These are phyloP conservation scores for Typhlichthys subterraneus DNA, from an alignment of 2,797 vertebrate genomes.

Conservation along the genomic window DNA sequence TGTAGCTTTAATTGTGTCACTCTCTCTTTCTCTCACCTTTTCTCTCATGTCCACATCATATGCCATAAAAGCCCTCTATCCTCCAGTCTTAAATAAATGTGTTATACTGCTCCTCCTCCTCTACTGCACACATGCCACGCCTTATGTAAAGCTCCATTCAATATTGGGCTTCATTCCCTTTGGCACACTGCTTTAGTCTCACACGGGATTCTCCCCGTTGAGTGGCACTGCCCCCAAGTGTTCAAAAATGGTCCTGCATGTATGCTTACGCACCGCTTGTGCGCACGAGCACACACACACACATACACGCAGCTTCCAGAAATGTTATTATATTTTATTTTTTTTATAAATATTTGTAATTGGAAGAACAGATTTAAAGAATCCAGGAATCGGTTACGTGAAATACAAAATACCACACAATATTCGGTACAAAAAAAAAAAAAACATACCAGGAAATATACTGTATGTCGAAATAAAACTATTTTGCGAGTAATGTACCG, in stretches of 20 bases:
- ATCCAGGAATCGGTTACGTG: not conserved
- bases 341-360: not conserved
- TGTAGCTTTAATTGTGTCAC: no score
- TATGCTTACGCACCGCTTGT: no score
- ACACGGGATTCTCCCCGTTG: slow-evolving; percentile 20
- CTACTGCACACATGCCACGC: slow-evolving; percentile 8
- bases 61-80: slow-evolving; percentile 5
- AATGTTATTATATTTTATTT: not conserved
- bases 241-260: slow-evolving; percentile 43
- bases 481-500: no score
- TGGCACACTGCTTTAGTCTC: slow-evolving; percentile 8
- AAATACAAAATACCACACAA: not conserved
- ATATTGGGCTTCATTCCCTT: not conserved
- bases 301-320: not conserved
- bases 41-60: no score
- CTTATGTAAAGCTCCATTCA: slow-evolving; percentile 9
- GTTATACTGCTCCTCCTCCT: slow-evolving; percentile 16
- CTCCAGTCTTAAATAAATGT: slow-evolving; percentile 1
- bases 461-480: no score
- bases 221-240: slow-evolving; percentile 56
- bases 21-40: no score
- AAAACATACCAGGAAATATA: no score
- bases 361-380: not conserved
- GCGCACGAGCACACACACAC: not conserved
- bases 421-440: no score